Evolutionary conservation across 2,797 vertebrate species (phyloP), one percentile per base, ranked within the genome.

Genomic region (Bryconaethiops microstoma): DNA sequence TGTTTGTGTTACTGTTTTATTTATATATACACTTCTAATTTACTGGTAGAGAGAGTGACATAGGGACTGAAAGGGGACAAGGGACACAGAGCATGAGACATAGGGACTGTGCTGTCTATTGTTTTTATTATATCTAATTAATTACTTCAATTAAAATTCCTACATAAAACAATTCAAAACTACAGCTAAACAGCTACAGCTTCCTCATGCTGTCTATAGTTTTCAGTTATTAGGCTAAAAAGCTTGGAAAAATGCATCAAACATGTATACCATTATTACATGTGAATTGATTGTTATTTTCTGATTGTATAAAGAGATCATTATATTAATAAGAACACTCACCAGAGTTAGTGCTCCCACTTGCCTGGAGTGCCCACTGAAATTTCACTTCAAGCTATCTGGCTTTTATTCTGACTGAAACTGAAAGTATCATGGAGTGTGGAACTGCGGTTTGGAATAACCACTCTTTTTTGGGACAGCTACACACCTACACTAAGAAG

Each of bases 51-150:
- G n/a, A n/a, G n/a, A n/a, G n/a, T n/a, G n/a, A n/a, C n/a, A n/a
- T n/a, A n/a, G n/a, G n/a, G n/a, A n/a, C n/a, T n/a, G n/a, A n/a
- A n/a, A n/a, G n/a, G n/a, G n/a, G n/a, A n/a, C n/a, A n/a, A n/a
- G n/a, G n/a, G n/a, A n/a, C n/a, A n/a, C n/a, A n/a, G n/a, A n/a
- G n/a, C n/a, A n/a, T n/a, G n/a, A n/a, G n/a, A n/a, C n/a, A n/a
- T n/a, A n/a, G n/a, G n/a, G n/a, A n/a, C n/a, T n/a, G n/a, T n/a
- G n/a, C n/a, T n/a, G n/a, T n/a, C n/a, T n/a, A n/a, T 29, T 29
- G 29, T 29, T 29, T 29, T 89, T 89, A 85, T 89, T 91, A 91
- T 87, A 90, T 87, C 91, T 63, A 6, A 80, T 82, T 77, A 79
- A 71, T 84, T 68, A 64, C n/a, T 52, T 54, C 7, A 64, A 75